These are phyloP conservation scores for Altica lythri DNA, from an alignment of 2,888 invertebrate species.

Conservation along the genomic window DNA sequence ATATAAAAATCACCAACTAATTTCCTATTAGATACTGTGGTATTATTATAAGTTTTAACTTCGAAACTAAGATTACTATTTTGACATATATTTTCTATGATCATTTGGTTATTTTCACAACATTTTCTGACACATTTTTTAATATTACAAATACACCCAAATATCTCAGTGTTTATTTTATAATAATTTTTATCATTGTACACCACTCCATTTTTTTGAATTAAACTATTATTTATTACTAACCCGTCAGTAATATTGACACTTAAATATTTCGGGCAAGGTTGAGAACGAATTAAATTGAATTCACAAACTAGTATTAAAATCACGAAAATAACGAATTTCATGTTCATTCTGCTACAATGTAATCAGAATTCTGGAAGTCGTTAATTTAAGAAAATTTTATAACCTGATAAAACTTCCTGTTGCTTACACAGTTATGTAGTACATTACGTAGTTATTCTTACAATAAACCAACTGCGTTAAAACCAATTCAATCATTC, in stretches of 20 bases:
- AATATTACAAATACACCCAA: constrained; percentile 31
- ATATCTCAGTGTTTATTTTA: constrained; percentile 14
- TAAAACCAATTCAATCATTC: too few species aligned
- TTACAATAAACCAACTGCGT: too few species aligned
- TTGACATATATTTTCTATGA: constrained; percentile 12
- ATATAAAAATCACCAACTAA: constrained; percentile 9
- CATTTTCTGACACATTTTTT: constrained; percentile 37
- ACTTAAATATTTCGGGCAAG: constrained; percentile 7
- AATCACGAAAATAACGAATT: too few species aligned
- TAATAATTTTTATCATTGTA: constrained; percentile 30
- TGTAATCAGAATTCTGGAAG: constrained; percentile 1
- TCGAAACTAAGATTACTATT: not conserved
- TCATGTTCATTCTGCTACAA: too few species aligned
- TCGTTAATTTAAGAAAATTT: too few species aligned
- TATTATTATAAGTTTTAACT: constrained; percentile 4
- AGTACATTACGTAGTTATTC: too few species aligned
- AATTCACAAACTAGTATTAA: too few species aligned
- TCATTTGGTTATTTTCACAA: constrained; percentile 26
- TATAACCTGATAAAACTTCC: too few species aligned
- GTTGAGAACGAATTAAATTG: not conserved
- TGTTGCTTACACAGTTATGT: too few species aligned
- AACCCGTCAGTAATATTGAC: constrained; percentile 31
- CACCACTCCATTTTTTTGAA: constrained; percentile 27
- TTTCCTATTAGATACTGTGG: not conserved
- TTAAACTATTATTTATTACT: constrained; percentile 8